Evolutionary conservation across 2,888 invertebrate genomes (phyloP).

Genomic region (Apeira syringaria): DNA sequence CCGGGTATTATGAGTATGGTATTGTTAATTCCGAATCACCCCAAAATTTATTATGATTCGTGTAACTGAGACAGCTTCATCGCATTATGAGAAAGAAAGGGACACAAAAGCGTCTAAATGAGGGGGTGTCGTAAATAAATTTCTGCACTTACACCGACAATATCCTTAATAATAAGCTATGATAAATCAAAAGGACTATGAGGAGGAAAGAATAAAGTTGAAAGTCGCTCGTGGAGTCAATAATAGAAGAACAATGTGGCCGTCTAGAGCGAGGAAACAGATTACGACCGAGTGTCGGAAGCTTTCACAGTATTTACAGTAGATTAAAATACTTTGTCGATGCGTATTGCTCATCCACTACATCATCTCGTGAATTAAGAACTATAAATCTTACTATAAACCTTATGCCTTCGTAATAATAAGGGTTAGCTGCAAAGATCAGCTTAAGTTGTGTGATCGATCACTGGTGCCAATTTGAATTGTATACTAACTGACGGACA

Average conservation of each 20-base stretch:
- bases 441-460: too few relatives aligned
- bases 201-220: slow-evolving; percentile 31
- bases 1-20: slow-evolving; percentile 66
- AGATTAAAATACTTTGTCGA: slow-evolving; percentile 53
- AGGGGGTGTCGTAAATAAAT: slow-evolving; percentile 75
- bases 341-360: slow-evolving; percentile 16
- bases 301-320: slow-evolving; percentile 62
- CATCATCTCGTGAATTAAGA: too few relatives aligned
- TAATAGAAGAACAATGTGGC: slow-evolving; percentile 54
- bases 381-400: too few relatives aligned
- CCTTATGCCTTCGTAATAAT: too few relatives aligned
- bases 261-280: slow-evolving; percentile 59
- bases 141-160: slow-evolving; percentile 63
- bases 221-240: slow-evolving; percentile 32
- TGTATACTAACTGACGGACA: too few relatives aligned
- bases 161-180: slow-evolving; percentile 48
- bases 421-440: too few relatives aligned
- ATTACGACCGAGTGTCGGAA: slow-evolving; percentile 61
- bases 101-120: slow-evolving; percentile 59
- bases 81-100: slow-evolving; percentile 42
- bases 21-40: slow-evolving; percentile 72
- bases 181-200: slow-evolving; percentile 31
- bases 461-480: too few relatives aligned
- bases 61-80: slow-evolving; percentile 45
- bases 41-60: slow-evolving; percentile 64